Percentiles rank a stretch among this genome's conserved stretches.
These are phyloP conservation scores for Aplochiton taeniatus DNA, from an alignment of 2,797 vertebrate species.

Conservation along the genomic window DNA sequence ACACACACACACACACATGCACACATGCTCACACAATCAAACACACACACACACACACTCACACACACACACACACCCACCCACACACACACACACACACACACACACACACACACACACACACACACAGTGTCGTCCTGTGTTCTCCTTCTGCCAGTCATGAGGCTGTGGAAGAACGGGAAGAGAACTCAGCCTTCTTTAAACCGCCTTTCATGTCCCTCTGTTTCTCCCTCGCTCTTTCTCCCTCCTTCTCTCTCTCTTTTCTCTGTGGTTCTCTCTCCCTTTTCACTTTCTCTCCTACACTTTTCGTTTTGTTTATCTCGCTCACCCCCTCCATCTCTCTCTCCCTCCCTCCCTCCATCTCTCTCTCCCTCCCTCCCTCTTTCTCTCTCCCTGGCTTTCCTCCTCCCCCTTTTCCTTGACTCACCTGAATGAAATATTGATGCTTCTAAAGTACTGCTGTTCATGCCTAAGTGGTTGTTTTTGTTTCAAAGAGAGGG, in stretches of 20 bases:
- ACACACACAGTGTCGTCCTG: neutral
- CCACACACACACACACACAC: too few relatives aligned
- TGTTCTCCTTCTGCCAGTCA: too few relatives aligned
- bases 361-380: slow-evolving; percentile 27
- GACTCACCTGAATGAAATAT: slow-evolving; percentile 87
- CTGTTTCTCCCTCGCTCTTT: neutral
- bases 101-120: slow-evolving; percentile 4
- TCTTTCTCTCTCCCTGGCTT: slow-evolving; percentile 14
- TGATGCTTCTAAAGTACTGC: slow-evolving; percentile 72
- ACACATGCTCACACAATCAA: too few relatives aligned
- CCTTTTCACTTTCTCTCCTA: slow-evolving; percentile 42
- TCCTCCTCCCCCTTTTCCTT: slow-evolving; percentile 55
- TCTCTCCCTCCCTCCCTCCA: slow-evolving; percentile 25
- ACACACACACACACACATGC: too few relatives aligned
- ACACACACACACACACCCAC: too few relatives aligned
- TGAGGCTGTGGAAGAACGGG: too few relatives aligned
- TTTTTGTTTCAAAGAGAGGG: slow-evolving; percentile 61
- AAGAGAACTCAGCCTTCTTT: too few relatives aligned
- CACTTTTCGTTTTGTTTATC: slow-evolving; percentile 57
- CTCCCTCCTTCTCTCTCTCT: slow-evolving; percentile 1
- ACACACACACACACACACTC: too few relatives aligned
- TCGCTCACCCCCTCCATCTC: slow-evolving; percentile 36
- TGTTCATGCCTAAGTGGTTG: slow-evolving; percentile 65
- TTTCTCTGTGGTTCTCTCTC: slow-evolving; percentile 21
- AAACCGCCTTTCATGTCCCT: slow-evolving; percentile 12